Percentiles rank a stretch among this genome's conserved stretches.
These are phyloP conservation scores for Eurois occulta DNA, from an alignment of 2,888 invertebrate genomes.

Conservation along the genomic window DNA sequence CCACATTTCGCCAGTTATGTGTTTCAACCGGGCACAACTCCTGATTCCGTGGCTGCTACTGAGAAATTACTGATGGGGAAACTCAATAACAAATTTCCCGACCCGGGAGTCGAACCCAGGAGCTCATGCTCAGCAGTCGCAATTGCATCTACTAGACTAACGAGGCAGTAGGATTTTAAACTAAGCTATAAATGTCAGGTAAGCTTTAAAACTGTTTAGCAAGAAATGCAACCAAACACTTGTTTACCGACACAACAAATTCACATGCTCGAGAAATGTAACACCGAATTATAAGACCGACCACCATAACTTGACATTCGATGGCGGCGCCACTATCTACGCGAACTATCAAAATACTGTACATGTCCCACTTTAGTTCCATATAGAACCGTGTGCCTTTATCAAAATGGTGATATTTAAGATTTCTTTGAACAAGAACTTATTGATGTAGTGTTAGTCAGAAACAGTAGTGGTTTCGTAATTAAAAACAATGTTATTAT, in stretches of 20 bases:
- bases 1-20: too few species aligned
- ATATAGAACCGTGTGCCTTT: not conserved
- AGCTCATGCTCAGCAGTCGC: too few species aligned
- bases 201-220: not conserved
- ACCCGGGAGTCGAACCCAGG: too few species aligned
- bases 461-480: slow-evolving; percentile 64
- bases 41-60: too few species aligned
- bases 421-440: slow-evolving; percentile 44
- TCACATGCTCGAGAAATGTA: slow-evolving; percentile 31
- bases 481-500: slow-evolving; percentile 63
- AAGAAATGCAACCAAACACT: slow-evolving; percentile 32
- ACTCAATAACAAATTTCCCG: too few species aligned
- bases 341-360: slow-evolving; percentile 8
- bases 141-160: too few species aligned
- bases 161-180: too few species aligned
- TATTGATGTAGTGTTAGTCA: slow-evolving; percentile 54
- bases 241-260: slow-evolving; percentile 38
- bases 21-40: too few species aligned
- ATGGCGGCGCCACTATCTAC: slow-evolving; percentile 24
- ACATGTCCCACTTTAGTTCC: slow-evolving; percentile 1
- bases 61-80: too few species aligned
- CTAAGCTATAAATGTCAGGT: not conserved
- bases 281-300: slow-evolving; percentile 9
- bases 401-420: not conserved
- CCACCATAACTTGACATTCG: not conserved